phyloP scores from a whole-genome alignment of 2,113 vertebrate species.

The Numida meleagris region DNA sequence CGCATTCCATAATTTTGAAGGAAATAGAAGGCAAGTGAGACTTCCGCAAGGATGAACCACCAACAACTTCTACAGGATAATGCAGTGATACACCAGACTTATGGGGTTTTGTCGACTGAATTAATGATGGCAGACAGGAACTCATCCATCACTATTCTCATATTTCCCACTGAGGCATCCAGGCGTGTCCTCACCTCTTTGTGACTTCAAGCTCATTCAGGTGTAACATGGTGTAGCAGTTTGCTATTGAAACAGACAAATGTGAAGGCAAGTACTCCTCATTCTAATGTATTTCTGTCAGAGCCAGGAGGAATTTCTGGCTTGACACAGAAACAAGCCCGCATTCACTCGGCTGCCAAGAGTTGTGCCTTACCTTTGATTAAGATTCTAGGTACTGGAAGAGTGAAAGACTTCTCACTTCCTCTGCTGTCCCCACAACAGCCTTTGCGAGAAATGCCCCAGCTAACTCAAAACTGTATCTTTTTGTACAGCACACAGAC shows the following conservation, averaged over 20 bases:
- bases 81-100: slow-evolving; percentile 56
- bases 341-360: not conserved
- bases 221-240: slow-evolving; percentile 93
- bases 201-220: slow-evolving; percentile 92
- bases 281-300: not conserved
- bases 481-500: not conserved
- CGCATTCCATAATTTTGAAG: slow-evolving; percentile 91
- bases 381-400: not conserved
- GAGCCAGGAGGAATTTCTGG: not conserved
- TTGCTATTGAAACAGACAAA: slow-evolving; percentile 80
- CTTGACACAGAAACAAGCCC: not conserved
- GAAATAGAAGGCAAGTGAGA: not conserved
- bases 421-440: not conserved
- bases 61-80: not conserved
- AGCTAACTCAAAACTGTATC: not conserved
- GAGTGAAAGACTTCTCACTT: not conserved
- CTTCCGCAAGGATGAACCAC: not conserved
- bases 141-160: slow-evolving; percentile 94
- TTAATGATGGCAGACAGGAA: slow-evolving; percentile 92
- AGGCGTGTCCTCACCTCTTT: slow-evolving; percentile 91
- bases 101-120: slow-evolving; percentile 97
- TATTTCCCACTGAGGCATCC: slow-evolving; percentile 93
- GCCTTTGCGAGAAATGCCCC: not conserved
- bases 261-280: not conserved
- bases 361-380: not conserved